phyloP scores from a whole-genome alignment of 2,113 vertebrate genomes.

The Paramisgurnus dabryanus region DNA sequence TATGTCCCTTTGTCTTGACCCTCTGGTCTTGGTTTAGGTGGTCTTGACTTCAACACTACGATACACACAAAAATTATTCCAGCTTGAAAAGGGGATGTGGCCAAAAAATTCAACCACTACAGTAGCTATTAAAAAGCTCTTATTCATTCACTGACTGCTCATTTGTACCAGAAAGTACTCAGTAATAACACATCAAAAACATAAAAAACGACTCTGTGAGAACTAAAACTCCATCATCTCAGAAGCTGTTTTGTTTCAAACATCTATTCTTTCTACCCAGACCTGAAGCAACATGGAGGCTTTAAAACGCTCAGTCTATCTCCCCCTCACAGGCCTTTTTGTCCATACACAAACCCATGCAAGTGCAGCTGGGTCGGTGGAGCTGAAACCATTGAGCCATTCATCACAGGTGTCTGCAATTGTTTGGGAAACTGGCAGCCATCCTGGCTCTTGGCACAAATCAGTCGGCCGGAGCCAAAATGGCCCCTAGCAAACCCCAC shows the following conservation, averaged over 20 bases:
- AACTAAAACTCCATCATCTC: background rate
- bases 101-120: too few relatives aligned
- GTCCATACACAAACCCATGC: slow-evolving; percentile 62
- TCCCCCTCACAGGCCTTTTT: slow-evolving; percentile 62
- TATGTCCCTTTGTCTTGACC: too few relatives aligned
- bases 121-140: too few relatives aligned
- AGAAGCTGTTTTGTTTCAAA: background rate
- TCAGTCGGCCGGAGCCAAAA: slow-evolving; percentile 66
- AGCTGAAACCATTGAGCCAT: slow-evolving; percentile 69
- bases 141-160: too few relatives aligned
- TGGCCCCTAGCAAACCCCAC: slow-evolving; percentile 68
- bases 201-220: background rate
- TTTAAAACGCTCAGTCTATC: slow-evolving; percentile 71
- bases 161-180: too few relatives aligned
- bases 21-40: too few relatives aligned
- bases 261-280: slow-evolving; percentile 17
- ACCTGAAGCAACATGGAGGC: slow-evolving; percentile 65
- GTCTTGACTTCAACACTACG: too few relatives aligned
- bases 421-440: slow-evolving; percentile 74
- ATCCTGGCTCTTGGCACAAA: slow-evolving; percentile 68
- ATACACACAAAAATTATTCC: too few relatives aligned
- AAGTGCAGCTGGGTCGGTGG: slow-evolving; percentile 69
- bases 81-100: background rate
- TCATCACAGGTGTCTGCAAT: slow-evolving; percentile 76
- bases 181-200: background rate